Conservation (phyloP, 2,113 vertebrate species). For the Taurulus bubalis region DNA sequence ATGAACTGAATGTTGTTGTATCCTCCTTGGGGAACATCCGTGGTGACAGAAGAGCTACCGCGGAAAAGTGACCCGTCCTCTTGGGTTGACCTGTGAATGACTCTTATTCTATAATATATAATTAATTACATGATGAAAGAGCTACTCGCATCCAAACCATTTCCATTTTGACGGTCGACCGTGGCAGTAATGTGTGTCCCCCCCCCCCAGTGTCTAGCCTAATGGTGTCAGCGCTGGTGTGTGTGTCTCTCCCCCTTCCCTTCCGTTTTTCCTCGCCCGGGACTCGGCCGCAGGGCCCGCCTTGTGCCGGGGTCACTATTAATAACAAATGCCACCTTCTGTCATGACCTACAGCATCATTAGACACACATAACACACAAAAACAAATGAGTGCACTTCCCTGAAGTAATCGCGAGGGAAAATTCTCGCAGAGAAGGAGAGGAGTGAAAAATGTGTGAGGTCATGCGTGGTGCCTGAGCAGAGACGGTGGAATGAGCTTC, state of each 20-base stretch:
- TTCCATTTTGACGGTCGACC: slow-evolving; percentile 49
- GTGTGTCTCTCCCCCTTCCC: slow-evolving; percentile 23
- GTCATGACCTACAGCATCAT: slow-evolving; percentile 72
- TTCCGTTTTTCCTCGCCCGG: slow-evolving; percentile 59
- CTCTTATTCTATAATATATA: slow-evolving; percentile 20
- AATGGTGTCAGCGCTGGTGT: slow-evolving; percentile 37
- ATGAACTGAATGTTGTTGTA: slow-evolving; percentile 33
- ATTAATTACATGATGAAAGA: slow-evolving; percentile 33
- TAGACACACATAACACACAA: slow-evolving; percentile 46
- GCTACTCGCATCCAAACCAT: slow-evolving; percentile 43
- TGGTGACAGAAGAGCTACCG: slow-evolving; percentile 19
- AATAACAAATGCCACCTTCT: slow-evolving; percentile 85
- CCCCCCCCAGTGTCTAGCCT: not conserved
- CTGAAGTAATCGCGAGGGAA: not conserved
- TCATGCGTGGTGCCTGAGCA: slow-evolving; percentile 28
- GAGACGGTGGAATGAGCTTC: slow-evolving; percentile 12
- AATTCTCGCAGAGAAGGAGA: slow-evolving; percentile 17
- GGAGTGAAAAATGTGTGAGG: slow-evolving; percentile 36
- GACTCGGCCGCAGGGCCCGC: slow-evolving; percentile 55
- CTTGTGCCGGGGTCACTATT: slow-evolving; percentile 75
- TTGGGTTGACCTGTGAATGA: slow-evolving; percentile 63
- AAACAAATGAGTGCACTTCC: slow-evolving; percentile 39
- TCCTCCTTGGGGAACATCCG: slow-evolving; percentile 30
- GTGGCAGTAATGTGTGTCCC: slow-evolving; percentile 19
- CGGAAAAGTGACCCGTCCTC: slow-evolving; percentile 42